phyloP scores from a whole-genome alignment of 2,797 vertebrate genomes.

The Tiaroga cobitis region DNA sequence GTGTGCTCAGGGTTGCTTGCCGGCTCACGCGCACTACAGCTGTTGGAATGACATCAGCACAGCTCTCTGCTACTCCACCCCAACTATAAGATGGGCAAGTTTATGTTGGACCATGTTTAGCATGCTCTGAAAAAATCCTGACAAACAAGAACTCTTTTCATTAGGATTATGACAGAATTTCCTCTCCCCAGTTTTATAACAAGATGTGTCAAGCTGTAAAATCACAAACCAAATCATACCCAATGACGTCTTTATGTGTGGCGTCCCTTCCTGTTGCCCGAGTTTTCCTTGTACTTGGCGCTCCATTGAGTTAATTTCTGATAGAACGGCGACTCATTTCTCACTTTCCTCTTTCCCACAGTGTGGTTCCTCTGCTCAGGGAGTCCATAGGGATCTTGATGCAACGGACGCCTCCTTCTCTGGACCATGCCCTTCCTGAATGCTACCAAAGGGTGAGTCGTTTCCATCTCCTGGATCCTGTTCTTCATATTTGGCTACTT shows the following conservation, averaged over 20 bases:
- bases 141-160: conserved; percentile 17
- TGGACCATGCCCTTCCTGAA: conserved; percentile 89
- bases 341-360: conserved; percentile 65
- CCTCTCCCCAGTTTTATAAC: background rate
- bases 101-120: conserved; percentile 15
- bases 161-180: conserved; percentile 27
- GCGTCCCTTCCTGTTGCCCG: background rate
- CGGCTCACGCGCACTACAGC: conserved; percentile 2
- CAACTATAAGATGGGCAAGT: conserved; percentile 1
- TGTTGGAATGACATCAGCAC: conserved; percentile 25
- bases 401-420: conserved; percentile 91
- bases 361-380: conserved; percentile 92
- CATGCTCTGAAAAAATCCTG: background rate
- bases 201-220: background rate
- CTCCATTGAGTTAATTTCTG: background rate
- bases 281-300: conserved; percentile 6
- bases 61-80: background rate
- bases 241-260: conserved; percentile 6
- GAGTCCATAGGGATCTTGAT: conserved; percentile 97
- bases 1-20: conserved; percentile 36
- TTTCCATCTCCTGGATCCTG: background rate
- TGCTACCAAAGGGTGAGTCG: conserved; percentile 88
- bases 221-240: background rate
- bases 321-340: conserved; percentile 11
- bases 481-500: background rate